Evolutionary conservation across 2,888 invertebrate species (phyloP).

Genomic region (Pollenia labialis): DNA sequence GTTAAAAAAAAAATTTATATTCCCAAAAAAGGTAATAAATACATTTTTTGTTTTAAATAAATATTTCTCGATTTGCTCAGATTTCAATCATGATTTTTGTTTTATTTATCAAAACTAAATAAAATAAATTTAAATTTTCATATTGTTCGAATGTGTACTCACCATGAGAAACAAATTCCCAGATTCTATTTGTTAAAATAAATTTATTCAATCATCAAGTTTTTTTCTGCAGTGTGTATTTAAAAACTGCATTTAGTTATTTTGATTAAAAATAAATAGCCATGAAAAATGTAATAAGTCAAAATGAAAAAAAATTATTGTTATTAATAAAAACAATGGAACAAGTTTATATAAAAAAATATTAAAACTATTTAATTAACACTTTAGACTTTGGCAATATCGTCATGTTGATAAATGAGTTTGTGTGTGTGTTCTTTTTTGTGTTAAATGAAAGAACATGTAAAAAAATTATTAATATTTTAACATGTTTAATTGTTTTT

Average conservation of each 20-base stretch:
- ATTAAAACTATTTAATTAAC: slow-evolving; percentile 61
- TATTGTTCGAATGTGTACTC: too few relatives aligned
- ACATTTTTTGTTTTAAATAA: slow-evolving; percentile 16
- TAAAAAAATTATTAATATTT: slow-evolving; percentile 54
- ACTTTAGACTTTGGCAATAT: slow-evolving; percentile 29
- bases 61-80: slow-evolving; percentile 13
- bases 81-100: slow-evolving; percentile 7
- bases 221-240: neutral
- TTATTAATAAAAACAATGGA: neutral
- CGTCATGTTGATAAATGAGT: neutral
- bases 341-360: neutral
- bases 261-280: slow-evolving; percentile 22
- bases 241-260: slow-evolving; percentile 17
- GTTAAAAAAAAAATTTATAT: neutral
- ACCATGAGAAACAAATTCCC: too few relatives aligned
- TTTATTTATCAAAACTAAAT: slow-evolving; percentile 27
- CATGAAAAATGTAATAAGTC: slow-evolving; percentile 7
- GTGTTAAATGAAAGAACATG: neutral
- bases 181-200: too few relatives aligned
- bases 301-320: neutral
- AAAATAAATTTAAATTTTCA: neutral
- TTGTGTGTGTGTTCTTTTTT: slow-evolving; percentile 9
- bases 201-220: neutral
- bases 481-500: slow-evolving; percentile 11
- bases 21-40: neutral